phyloP scores from a whole-genome alignment of 2,113 vertebrate genomes.

The Bettongia penicillata region DNA sequence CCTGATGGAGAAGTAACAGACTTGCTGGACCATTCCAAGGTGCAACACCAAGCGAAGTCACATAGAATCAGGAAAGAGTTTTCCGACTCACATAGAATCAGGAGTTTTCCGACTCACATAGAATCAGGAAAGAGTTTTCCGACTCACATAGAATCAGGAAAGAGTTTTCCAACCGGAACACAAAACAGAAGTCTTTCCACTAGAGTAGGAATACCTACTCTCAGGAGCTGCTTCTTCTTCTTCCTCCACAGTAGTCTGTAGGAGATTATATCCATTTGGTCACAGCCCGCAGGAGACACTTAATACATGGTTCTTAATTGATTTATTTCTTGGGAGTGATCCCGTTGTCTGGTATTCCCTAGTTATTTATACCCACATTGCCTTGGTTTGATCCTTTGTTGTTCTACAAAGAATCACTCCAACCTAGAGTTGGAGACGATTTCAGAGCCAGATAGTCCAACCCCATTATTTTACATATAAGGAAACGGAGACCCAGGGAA shows the following conservation, averaged over 20 bases:
- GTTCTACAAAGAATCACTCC: not conserved
- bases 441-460: not conserved
- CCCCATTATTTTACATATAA: not conserved
- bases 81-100: too few species aligned
- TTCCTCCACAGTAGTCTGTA: not conserved
- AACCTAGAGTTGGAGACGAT: not conserved
- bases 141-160: not conserved
- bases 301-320: not conserved
- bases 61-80: too few species aligned
- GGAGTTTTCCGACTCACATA: not conserved
- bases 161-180: not conserved
- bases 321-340: not conserved
- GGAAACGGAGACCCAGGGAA: not conserved
- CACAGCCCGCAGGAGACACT: not conserved
- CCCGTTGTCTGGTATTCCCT: not conserved
- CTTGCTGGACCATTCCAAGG: not conserved
- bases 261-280: not conserved
- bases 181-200: not conserved
- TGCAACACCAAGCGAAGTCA: not conserved
- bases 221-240: not conserved
- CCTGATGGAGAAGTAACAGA: not conserved
- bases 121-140: not conserved
- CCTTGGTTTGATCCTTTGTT: not conserved
- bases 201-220: not conserved
- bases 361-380: not conserved